Base-by-base conservation (phyloP, 1,140 invertebrate genomes). In the Lepidurus apus region DNA sequence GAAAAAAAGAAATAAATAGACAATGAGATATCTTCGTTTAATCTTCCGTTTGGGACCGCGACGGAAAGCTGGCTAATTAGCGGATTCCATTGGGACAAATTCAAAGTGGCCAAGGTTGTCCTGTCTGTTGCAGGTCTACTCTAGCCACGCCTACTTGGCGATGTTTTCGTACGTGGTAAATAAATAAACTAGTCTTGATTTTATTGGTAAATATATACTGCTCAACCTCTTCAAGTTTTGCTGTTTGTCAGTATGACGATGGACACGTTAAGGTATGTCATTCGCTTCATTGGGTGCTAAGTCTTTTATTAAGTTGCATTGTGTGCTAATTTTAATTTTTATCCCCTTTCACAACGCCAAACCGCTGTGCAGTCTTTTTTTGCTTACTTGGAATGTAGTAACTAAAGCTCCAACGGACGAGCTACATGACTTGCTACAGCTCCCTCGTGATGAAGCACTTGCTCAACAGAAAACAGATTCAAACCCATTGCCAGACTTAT, bases 301-400 rank as follows among this genome's bases (percentile, higher is more conserved):
- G 0, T n/a, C 17, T 65, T 65, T 65, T 65, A 1, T 65, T n/a
- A 7, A 17, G n/a, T n/a, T 17, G 3, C n/a, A 65, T 65, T 65
- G 53, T 7, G 8, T 17, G 6, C 13, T 65, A 11, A 13, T n/a
- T 17, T 65, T n/a, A 8, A 11, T 4, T n/a, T 17, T 65, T n/a
- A 8, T 65, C 53, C 53, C 86, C 82, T 85, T 21, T 34, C 34
- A 34, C 34, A 34, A 34, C 34, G 34, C 34, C 34, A 34, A 34
- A 34, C 7, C 11, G 7, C 10, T 79, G 85, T 85, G 77, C 83
- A 92, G 91, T 82, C 86, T 93, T 78, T 93, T 93, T 83, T 89
- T 93, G 81, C 89, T 91, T 42, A 95, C 93, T 42, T 95, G 92
- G 89, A 95, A 95, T 88, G 93, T 95, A 74, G 92, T 92, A 34